phyloP scores from a whole-genome alignment of 2,888 invertebrate genomes.

The Rhorus exstirpatorius region DNA sequence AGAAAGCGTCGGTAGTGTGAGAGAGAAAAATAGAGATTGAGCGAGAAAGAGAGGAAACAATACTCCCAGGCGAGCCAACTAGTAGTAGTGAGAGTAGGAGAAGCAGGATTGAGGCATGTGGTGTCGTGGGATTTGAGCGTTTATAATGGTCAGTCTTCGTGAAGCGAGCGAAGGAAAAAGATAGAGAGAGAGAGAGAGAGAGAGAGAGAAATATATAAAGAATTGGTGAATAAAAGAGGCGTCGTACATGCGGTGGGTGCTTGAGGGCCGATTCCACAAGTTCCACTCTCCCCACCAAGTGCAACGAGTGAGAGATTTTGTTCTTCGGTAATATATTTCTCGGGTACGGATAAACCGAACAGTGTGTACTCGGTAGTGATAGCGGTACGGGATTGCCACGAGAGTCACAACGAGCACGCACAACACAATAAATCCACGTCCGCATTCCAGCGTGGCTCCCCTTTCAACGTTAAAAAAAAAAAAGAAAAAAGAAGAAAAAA shows the following conservation, averaged over 20 bases:
- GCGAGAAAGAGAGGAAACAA: conserved; percentile 19
- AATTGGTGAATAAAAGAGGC: conserved; percentile 7
- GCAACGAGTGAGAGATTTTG: background rate
- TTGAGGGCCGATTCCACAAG: conserved; percentile 15
- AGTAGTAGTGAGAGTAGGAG: conserved; percentile 19
- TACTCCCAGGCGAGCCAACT: conserved; percentile 15
- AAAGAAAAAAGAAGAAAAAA: background rate
- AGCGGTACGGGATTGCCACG: background rate
- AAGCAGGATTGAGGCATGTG: conserved; percentile 28
- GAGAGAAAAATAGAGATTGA: conserved; percentile 4
- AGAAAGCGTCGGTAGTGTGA: background rate
- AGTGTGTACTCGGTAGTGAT: background rate
- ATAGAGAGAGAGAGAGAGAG: no score
- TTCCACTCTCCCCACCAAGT: conserved; percentile 4
- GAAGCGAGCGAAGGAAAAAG: conserved; percentile 45
- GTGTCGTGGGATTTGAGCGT: conserved; percentile 32
- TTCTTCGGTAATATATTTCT: background rate
- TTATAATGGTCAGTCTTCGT: conserved; percentile 58
- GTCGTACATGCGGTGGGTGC: conserved; percentile 48
- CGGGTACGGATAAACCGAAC: background rate
- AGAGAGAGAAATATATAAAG: no score
- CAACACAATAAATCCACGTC: conserved; percentile 8
- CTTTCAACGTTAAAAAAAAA: background rate
- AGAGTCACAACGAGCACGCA: background rate
- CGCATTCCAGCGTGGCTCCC: conserved; percentile 35